Conservation (phyloP, 2,888 invertebrate genomes). For the Xylophagus ater region DNA sequence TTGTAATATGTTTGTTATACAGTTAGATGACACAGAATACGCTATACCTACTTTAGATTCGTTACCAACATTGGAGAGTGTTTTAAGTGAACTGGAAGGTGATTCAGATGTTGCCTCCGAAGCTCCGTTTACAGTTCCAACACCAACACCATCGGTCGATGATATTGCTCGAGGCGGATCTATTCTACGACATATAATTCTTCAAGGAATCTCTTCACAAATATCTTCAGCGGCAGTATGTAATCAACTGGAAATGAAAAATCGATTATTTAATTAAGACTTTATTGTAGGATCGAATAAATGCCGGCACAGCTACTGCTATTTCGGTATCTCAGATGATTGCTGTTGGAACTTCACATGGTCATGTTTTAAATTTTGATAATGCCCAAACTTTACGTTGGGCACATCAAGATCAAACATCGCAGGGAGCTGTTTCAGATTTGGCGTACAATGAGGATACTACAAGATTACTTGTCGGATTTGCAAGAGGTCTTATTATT, state of each 20-base stretch:
- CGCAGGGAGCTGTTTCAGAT: conserved; percentile 70
- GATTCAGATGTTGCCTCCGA: conserved; percentile 47
- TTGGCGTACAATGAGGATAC: conserved; percentile 81
- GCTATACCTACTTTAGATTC: conserved; percentile 65
- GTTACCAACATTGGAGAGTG: conserved; percentile 68
- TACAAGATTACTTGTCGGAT: conserved; percentile 68
- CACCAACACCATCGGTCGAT: conserved; percentile 38
- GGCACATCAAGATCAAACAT: conserved; percentile 56
- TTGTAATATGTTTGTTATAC: conserved; percentile 11
- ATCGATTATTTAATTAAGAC: conserved; percentile 12
- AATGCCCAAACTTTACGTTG: conserved; percentile 77
- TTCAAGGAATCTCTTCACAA: conserved; percentile 85
- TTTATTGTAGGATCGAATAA: conserved; percentile 63
- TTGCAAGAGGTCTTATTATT: conserved; percentile 69
- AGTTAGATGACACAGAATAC: conserved; percentile 74
- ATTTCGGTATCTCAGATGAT: conserved; percentile 68
- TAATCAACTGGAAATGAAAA: conserved; percentile 15
- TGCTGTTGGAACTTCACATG: conserved; percentile 91
- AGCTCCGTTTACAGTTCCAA: conserved; percentile 31
- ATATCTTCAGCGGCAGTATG: conserved; percentile 72
- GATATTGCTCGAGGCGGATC: conserved; percentile 42
- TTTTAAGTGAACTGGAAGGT: conserved; percentile 62
- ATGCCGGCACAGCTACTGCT: conserved; percentile 80
- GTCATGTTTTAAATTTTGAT: conserved; percentile 79
- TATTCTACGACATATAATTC: conserved; percentile 63